Base-by-base conservation (phyloP, 2,888 invertebrate genomes). In the Celastrina argiolus region DNA sequence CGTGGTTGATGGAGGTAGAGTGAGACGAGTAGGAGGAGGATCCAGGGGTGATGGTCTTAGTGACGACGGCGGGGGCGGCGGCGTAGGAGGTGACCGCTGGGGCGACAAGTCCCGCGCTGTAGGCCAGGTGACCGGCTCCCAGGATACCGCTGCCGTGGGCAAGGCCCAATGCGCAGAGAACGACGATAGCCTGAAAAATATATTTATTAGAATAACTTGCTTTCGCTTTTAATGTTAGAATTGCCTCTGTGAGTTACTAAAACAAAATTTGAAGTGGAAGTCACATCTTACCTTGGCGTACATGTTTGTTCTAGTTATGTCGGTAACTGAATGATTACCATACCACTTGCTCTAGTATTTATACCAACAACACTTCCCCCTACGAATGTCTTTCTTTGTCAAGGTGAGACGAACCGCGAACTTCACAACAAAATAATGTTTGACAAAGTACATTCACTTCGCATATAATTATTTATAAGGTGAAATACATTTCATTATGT, bases 81-180 rank as follows among this genome's bases (percentile, higher is more conserved):
- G 68, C 65, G 58, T 58, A 58, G 3, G 92, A 92, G 75, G 94
- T 84, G 71, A 93, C 83, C 81, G 94, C 85, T 75, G 93, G 81
- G 89, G 89, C 82, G 75, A 86, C 10, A 74, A 18, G 18, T 6
- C 73, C 72, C 66, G 76, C 42, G 65, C 66, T 65, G 64, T 45
- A 45, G 2, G 45, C 45, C 34, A 59, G 10, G 12, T 7, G 59
- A 6, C 10, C 16, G 36, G 16, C 28, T 81, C 63, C 87, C 78
- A 42, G 88, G 80, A 59, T 78, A 73, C 91, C 81, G 72, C 94
- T 92, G 73, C 93, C 94, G 77, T 85, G 92, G 80, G 90, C 93
- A 63, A 91, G 84, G 73, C 93, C 93, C 86, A 94, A 82, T 74
- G 91, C 85, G 80, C 94, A 92, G 77, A 92, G 92, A 75, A 94